These are phyloP conservation scores for Panonychus citri DNA, from an alignment of 1,140 invertebrate genomes.

Conservation along the genomic window DNA sequence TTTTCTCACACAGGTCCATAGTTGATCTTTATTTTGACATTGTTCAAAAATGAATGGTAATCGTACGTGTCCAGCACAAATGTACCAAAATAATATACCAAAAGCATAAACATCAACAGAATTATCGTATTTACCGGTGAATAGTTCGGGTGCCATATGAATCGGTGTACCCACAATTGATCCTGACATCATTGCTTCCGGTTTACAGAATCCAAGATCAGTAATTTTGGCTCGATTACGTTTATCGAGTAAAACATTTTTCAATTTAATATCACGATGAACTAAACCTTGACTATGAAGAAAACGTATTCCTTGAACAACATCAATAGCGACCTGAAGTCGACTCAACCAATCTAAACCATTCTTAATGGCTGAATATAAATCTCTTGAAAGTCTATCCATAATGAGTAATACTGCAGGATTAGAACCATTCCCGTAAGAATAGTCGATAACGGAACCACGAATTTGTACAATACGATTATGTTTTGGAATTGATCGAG, in stretches of 20 bases:
- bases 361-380: slow-evolving; percentile 50
- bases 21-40: slow-evolving; percentile 63
- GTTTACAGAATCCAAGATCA: slow-evolving; percentile 73
- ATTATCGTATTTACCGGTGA: slow-evolving; percentile 54
- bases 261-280: slow-evolving; percentile 58
- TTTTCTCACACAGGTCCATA: slow-evolving; percentile 60
- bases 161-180: slow-evolving; percentile 66
- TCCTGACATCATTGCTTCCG: slow-evolving; percentile 68
- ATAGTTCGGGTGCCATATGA: slow-evolving; percentile 74
- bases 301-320: slow-evolving; percentile 58
- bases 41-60: slow-evolving; percentile 58
- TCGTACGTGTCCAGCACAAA: slow-evolving; percentile 55
- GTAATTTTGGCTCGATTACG: slow-evolving; percentile 54
- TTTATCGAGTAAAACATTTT: slow-evolving; percentile 34
- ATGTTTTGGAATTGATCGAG: slow-evolving; percentile 55
- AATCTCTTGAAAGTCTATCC: slow-evolving; percentile 39
- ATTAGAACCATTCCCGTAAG: slow-evolving; percentile 36
- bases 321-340: slow-evolving; percentile 52
- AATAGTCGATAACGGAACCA: slow-evolving; percentile 60
- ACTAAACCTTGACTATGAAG: slow-evolving; percentile 60
- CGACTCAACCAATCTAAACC: slow-evolving; percentile 40
- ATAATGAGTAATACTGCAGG: slow-evolving; percentile 60
- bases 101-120: slow-evolving; percentile 75
- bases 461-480: slow-evolving; percentile 51
- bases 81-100: slow-evolving; percentile 73